phyloP scores from a whole-genome alignment of 2,113 vertebrate species.

The Notarius quadriscutis region DNA sequence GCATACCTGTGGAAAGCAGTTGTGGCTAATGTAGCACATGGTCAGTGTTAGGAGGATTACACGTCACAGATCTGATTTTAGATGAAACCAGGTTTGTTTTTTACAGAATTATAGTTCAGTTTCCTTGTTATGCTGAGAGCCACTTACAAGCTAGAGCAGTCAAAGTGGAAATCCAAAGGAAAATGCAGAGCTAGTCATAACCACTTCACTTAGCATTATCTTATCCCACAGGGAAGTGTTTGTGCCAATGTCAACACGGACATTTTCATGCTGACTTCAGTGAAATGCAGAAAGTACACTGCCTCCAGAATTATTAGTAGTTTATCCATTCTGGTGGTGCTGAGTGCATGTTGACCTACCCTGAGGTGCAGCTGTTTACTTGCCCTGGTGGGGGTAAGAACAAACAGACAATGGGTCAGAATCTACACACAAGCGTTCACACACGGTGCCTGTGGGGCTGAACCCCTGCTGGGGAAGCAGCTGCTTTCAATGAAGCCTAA shows the following conservation, averaged over 20 bases:
- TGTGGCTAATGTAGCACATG: background rate
- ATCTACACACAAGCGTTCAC: constrained; percentile 31
- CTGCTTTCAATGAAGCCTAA: constrained; percentile 64
- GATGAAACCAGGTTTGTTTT: constrained; percentile 16
- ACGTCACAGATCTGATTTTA: background rate
- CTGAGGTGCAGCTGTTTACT: constrained; percentile 50
- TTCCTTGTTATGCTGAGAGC: background rate
- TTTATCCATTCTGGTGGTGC: constrained; percentile 43
- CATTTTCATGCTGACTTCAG: constrained; percentile 26
- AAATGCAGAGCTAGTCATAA: constrained; percentile 12
- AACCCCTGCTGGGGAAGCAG: constrained; percentile 67
- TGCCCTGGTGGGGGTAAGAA: constrained; percentile 44
- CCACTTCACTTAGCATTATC: constrained; percentile 20
- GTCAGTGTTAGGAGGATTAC: constrained; percentile 15
- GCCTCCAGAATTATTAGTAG: constrained; percentile 31
- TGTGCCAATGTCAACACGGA: constrained; percentile 28
- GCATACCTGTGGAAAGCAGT: constrained; percentile 29
- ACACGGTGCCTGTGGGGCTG: constrained; percentile 40
- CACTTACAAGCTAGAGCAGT: background rate
- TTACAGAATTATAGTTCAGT: constrained; percentile 18
- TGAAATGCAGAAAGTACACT: constrained; percentile 4
- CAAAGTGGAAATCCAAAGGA: constrained; percentile 15
- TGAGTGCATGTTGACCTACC: constrained; percentile 41
- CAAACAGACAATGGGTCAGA: constrained; percentile 46
- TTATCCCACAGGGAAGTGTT: constrained; percentile 13